Evolutionary conservation across 1,140 invertebrate genomes (phyloP).

Genomic region (Tetramorium alpestre): DNA sequence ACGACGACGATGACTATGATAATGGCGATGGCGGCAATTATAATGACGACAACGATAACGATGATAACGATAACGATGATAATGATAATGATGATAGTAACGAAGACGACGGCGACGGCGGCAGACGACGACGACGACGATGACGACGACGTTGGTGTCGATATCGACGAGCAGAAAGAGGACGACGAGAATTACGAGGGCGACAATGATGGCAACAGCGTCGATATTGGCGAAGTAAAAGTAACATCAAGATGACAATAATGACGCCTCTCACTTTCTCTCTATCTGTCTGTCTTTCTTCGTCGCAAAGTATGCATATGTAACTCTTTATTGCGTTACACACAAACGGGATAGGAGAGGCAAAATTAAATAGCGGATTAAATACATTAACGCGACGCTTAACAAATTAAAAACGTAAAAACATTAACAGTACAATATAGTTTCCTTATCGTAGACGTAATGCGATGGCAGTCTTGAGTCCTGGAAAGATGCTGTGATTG

Average conservation of each 20-base stretch:
- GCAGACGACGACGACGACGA: neutral
- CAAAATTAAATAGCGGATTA: slow-evolving; percentile 74
- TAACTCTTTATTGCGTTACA: slow-evolving; percentile 74
- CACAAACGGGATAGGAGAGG: slow-evolving; percentile 74
- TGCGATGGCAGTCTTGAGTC: slow-evolving; percentile 85
- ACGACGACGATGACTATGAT: slow-evolving; percentile 19
- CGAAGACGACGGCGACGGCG: neutral
- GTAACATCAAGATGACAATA: slow-evolving; percentile 3
- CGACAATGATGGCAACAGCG: neutral
- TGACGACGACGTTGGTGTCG: neutral
- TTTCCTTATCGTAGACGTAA: slow-evolving; percentile 82
- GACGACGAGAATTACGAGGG: neutral
- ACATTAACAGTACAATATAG: slow-evolving; percentile 84
- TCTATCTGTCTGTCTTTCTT: slow-evolving; percentile 22
- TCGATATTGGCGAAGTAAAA: slow-evolving; percentile 15
- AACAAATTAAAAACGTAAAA: slow-evolving; percentile 85
- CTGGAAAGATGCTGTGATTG: slow-evolving; percentile 84
- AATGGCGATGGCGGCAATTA: neutral
- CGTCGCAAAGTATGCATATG: slow-evolving; percentile 61
- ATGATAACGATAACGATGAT: neutral
- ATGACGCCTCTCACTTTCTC: neutral
- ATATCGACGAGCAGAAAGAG: neutral
- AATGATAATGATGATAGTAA: neutral
- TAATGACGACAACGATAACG: neutral
- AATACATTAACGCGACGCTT: slow-evolving; percentile 80